phyloP scores from a whole-genome alignment of 2,888 invertebrate genomes.

The Neoitamus cyanurus region DNA sequence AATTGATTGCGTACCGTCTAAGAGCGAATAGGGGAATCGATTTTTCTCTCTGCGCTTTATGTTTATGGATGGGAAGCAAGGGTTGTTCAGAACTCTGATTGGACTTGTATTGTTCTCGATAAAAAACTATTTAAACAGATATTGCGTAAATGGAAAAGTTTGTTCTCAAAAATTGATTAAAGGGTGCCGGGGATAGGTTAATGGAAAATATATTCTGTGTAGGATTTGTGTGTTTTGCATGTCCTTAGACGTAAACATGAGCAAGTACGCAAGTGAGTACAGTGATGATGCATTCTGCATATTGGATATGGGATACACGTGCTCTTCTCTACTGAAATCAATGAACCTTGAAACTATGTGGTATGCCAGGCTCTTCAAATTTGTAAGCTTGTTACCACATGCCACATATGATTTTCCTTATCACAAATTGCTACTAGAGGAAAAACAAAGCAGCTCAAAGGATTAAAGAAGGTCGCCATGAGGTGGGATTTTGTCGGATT shows the following conservation, averaged over 20 bases:
- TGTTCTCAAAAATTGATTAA: background rate
- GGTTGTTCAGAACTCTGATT: background rate
- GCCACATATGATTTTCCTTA: background rate
- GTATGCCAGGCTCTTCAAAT: background rate
- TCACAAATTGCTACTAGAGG: background rate
- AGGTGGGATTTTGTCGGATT: too few species aligned
- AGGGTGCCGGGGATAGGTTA: background rate
- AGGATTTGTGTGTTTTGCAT: background rate
- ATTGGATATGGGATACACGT: background rate
- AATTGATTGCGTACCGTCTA: constrained; percentile 19
- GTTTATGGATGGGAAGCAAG: background rate
- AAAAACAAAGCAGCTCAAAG: background rate
- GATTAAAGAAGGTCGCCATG: background rate
- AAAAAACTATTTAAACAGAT: background rate
- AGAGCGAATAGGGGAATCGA: background rate
- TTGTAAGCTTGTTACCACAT: background rate
- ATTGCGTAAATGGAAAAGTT: background rate
- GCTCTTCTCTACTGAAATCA: background rate
- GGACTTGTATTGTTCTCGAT: background rate
- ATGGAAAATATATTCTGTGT: background rate
- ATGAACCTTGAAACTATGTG: background rate
- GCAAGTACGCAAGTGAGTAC: background rate
- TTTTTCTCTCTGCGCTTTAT: background rate
- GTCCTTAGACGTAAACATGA: background rate
- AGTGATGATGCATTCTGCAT: background rate